A percentile compares a stretch with the other conserved stretches of the same genome.
phyloP scores from a whole-genome alignment of 2,888 invertebrate genomes.

The Argynnis bischoffii region DNA sequence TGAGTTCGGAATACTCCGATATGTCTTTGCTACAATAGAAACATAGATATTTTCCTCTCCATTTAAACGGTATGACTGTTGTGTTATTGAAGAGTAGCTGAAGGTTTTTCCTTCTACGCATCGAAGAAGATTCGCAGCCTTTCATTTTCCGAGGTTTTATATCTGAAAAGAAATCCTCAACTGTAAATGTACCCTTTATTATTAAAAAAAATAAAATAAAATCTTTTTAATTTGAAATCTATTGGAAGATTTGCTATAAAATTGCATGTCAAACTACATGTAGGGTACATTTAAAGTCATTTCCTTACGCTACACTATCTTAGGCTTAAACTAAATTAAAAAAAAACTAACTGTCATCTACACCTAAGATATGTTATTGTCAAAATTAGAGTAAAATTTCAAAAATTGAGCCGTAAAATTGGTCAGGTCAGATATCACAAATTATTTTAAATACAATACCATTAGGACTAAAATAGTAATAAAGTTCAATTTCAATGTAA shows the following conservation, averaged over 20 bases:
- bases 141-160: conserved; percentile 65
- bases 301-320: not conserved
- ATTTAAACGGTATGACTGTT: conserved; percentile 73
- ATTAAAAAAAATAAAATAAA: conserved; percentile 25
- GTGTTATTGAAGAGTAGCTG: conserved; percentile 75
- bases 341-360: not conserved
- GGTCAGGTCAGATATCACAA: not conserved
- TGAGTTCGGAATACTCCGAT: conserved; percentile 59
- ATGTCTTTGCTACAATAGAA: conserved; percentile 74
- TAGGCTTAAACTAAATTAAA: not conserved
- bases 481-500: too few species aligned
- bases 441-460: too few species aligned
- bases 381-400: not conserved
- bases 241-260: not conserved
- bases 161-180: conserved; percentile 70
- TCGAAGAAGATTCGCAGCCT: conserved; percentile 67
- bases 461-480: too few species aligned
- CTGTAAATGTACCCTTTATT: conserved; percentile 74
- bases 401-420: not conserved
- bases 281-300: conserved; percentile 49
- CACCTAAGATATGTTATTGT: too few species aligned
- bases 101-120: conserved; percentile 70
- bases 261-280: conserved; percentile 9
- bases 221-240: conserved; percentile 16
- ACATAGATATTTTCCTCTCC: conserved; percentile 75